These are phyloP conservation scores for Iphiclides podalirius DNA, from an alignment of 2,888 invertebrate species.

Conservation along the genomic window DNA sequence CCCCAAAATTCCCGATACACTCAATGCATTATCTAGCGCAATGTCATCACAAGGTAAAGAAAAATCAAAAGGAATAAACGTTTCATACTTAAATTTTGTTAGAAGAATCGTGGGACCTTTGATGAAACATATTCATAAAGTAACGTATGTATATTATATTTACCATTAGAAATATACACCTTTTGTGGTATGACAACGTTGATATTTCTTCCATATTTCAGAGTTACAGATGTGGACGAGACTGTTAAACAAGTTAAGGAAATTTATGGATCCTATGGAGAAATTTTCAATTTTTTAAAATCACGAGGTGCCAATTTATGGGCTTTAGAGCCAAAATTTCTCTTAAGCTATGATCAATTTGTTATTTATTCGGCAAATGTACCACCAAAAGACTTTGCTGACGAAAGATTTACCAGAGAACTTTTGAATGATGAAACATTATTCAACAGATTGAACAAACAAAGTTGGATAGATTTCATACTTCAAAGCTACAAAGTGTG, in stretches of 20 bases:
- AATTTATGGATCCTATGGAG: conserved; percentile 61
- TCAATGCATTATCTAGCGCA: conserved; percentile 56
- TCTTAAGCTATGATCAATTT: conserved; percentile 65
- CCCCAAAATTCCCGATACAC: conserved; percentile 67
- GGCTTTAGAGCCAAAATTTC: conserved; percentile 55
- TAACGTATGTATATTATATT: conserved; percentile 44
- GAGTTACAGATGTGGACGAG: conserved; percentile 50
- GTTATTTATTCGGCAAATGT: conserved; percentile 50
- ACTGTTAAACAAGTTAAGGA: conserved; percentile 56
- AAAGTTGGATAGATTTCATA: conserved; percentile 82
- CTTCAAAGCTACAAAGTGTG: conserved; percentile 82
- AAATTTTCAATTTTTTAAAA: conserved; percentile 54
- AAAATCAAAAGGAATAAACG: conserved; percentile 63
- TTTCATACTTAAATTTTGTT: conserved; percentile 63
- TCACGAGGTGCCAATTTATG: conserved; percentile 60
- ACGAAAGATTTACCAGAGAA: conserved; percentile 49
- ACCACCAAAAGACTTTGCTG: conserved; percentile 53
- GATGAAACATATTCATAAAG: conserved; percentile 61
- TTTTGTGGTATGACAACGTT: background rate
- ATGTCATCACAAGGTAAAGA: conserved; percentile 43
- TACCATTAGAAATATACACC: background rate
- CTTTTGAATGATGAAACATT: conserved; percentile 45
- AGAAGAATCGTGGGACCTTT: conserved; percentile 66
- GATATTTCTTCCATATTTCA: conserved; percentile 31
- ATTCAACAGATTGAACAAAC: conserved; percentile 62